Conservation (phyloP, 2,888 invertebrate species). For the Netelia inedita region DNA sequence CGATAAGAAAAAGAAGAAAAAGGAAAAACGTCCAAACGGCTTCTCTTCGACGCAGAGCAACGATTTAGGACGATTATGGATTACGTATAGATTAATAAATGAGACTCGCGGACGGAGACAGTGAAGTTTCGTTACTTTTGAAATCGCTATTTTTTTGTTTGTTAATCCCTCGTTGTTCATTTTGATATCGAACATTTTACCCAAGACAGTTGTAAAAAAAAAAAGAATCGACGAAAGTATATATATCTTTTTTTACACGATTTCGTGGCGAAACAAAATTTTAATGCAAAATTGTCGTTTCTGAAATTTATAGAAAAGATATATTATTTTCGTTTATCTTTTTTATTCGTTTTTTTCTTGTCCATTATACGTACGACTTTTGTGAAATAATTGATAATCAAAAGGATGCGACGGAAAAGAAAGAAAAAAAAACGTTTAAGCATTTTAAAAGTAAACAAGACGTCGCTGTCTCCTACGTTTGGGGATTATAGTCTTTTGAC, state of each 20-base stretch:
- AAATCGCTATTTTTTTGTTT: not conserved
- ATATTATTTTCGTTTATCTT: too few relatives aligned
- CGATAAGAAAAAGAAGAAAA: constrained; percentile 8
- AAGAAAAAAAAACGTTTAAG: not conserved
- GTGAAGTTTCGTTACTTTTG: too few relatives aligned
- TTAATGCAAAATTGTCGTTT: too few relatives aligned
- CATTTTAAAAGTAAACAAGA: not conserved
- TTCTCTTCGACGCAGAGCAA: constrained; percentile 74
- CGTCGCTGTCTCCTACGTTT: not conserved
- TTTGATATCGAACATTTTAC: too few relatives aligned
- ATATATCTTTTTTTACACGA: too few relatives aligned
- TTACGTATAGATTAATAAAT: constrained; percentile 76
- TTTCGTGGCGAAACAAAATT: too few relatives aligned
- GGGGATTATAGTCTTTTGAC: constrained; percentile 63
- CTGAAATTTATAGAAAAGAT: too few relatives aligned
- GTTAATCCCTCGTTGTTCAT: too few relatives aligned
- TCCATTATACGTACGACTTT: not conserved
- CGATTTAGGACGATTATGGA: constrained; percentile 75
- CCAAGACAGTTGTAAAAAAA: too few relatives aligned
- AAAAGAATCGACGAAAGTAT: too few relatives aligned
- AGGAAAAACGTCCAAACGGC: constrained; percentile 37
- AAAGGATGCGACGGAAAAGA: constrained; percentile 19
- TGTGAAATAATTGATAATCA: not conserved
- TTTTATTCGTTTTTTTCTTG: not conserved
- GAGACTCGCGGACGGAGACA: constrained; percentile 37